A percentile compares a stretch with the other conserved stretches of the same genome.
Conservation (phyloP, 2,888 invertebrate species). For the Zele albiditarsus region DNA sequence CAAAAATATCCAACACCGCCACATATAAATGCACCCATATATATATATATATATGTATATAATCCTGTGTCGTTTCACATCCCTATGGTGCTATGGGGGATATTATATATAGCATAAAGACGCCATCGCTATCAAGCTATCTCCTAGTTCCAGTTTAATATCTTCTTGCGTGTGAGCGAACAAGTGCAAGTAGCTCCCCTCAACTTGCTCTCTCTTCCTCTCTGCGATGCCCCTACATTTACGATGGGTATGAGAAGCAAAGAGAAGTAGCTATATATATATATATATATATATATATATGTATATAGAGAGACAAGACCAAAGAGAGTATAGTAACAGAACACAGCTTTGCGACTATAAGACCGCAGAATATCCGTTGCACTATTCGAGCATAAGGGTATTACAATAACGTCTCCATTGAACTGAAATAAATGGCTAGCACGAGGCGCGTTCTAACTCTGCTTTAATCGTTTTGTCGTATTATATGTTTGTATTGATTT, state of each 20-base stretch:
- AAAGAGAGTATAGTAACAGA: constrained; percentile 8
- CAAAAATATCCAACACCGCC: constrained; percentile 41
- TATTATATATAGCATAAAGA: constrained; percentile 50
- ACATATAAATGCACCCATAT: constrained; percentile 35
- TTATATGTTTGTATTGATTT: constrained; percentile 13
- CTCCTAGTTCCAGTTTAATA: constrained; percentile 52
- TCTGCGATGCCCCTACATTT: neutral
- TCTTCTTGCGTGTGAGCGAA: constrained; percentile 41
- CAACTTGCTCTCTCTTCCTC: neutral
- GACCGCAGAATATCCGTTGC: constrained; percentile 31
- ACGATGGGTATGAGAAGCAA: constrained; percentile 12
- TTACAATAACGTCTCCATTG: constrained; percentile 48
- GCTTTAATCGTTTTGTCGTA: constrained; percentile 20
- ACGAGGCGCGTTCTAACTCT: constrained; percentile 12
- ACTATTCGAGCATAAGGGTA: constrained; percentile 34
- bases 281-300: constrained; percentile 9
- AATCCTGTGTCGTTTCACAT: constrained; percentile 25
- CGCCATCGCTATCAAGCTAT: constrained; percentile 51
- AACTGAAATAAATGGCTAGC: constrained; percentile 39
- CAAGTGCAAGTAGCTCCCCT: constrained; percentile 20
- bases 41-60: neutral
- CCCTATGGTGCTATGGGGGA: constrained; percentile 28
- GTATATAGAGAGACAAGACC: neutral
- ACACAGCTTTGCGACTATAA: constrained; percentile 20
- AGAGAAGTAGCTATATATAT: neutral